Base-by-base conservation (phyloP, 2,888 invertebrate species). In the Dolomedes plantarius region DNA sequence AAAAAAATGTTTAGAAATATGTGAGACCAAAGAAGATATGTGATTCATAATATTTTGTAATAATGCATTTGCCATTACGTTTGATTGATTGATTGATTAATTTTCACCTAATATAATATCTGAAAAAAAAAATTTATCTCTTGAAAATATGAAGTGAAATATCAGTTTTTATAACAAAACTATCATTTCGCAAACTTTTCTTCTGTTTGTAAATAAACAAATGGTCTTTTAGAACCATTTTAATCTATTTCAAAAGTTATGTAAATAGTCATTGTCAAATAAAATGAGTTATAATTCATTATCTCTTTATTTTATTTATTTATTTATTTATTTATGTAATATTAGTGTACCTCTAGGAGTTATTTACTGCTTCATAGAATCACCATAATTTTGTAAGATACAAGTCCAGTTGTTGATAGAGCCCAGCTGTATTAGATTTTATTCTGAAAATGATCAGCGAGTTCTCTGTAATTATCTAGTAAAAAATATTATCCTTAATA, bases 261-360 rank as follows among this genome's bases (percentile, higher is more conserved):
- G 56, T 56, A 56, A 19, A 56, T 56, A 56, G 23, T 56, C 11
- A 56, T 23, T 56, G 56, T 56, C 56, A 23, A 56, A 56, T 56
- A 56, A 56, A 56, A 56, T 23, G 46, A 56, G 23, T 56, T 56
- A 56, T 56, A 56, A 56, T 23, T 56, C 19, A 56, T 56, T 56
- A 23, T 46, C n/a, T 2, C 11, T 56, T 56, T 36, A 36, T 9
- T 7, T 9, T n/a, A n/a, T n/a, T n/a, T n/a, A n/a, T n/a, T n/a
- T n/a, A n/a, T n/a, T n/a, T n/a, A n/a, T n/a, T n/a, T n/a, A n/a
- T n/a, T n/a, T n/a, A n/a, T n/a, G n/a, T 9, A 7, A 36, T 36
- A 36, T n/a, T n/a, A n/a, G n/a, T n/a, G n/a, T n/a, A n/a, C n/a
- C n/a, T n/a, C n/a, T n/a, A n/a, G n/a, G n/a, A n/a, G n/a, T n/a